Evolutionary conservation across 2,888 invertebrate species (phyloP).

Genomic region (Romanomermis culicivorax): DNA sequence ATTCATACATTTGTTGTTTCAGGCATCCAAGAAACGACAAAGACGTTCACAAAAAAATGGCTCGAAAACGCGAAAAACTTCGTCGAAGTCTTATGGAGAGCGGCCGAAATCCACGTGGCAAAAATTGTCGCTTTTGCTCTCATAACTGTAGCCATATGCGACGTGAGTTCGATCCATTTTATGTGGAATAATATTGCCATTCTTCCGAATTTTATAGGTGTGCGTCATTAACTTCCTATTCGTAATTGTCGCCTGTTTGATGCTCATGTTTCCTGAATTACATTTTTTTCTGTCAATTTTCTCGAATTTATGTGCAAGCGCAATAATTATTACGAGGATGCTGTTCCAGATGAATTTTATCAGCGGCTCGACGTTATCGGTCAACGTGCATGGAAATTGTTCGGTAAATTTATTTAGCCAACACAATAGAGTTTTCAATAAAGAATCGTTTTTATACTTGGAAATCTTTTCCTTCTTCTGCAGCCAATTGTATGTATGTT

Average conservation of each 20-base stretch:
- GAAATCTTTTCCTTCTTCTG: too few species aligned
- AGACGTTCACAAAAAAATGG: too few species aligned
- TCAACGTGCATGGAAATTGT: background rate
- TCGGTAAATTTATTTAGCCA: too few species aligned
- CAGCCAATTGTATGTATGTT: too few species aligned
- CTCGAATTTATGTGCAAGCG: slow-evolving; percentile 16
- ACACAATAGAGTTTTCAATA: too few species aligned
- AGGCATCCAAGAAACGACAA: too few species aligned
- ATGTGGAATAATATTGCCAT: too few species aligned
- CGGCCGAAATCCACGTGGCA: slow-evolving; percentile 71
- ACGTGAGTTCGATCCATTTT: too few species aligned
- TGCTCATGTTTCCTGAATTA: slow-evolving; percentile 26
- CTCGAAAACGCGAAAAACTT: too few species aligned
- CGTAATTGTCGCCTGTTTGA: slow-evolving; percentile 29
- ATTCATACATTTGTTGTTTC: too few species aligned
- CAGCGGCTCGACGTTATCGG: background rate
- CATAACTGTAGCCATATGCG: slow-evolving; percentile 43
- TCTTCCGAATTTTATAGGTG: too few species aligned
- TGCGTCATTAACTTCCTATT: slow-evolving; percentile 32
- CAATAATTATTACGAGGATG: slow-evolving; percentile 10
- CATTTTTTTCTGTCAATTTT: slow-evolving; percentile 17
- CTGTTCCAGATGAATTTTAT: slow-evolving; percentile 9
- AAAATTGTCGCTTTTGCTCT: slow-evolving; percentile 63
- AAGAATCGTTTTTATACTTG: too few species aligned
- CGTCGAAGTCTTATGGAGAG: slow-evolving; percentile 50